Evolutionary conservation across 2,888 invertebrate genomes (phyloP), one percentile per base, ranked within the genome.

Genomic region (Ceratothoa steindachneri): DNA sequence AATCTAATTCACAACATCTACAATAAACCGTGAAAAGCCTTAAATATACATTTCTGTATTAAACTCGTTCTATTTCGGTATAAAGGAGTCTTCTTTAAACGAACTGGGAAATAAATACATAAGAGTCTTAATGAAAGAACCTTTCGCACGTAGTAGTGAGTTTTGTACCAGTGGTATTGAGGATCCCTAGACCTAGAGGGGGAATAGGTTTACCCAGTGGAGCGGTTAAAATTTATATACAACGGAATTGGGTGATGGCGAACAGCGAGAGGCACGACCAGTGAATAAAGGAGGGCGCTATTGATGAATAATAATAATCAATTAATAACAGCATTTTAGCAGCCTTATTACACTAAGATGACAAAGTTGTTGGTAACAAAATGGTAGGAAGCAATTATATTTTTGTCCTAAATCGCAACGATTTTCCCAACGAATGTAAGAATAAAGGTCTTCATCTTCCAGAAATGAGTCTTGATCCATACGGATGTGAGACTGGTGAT

Each of bases 111-210:
- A 60, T 60, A 60, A 24, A 60, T 60, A 60, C 24, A 51, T 51
- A 51, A n/a, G 19, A 24, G 27, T 24, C 19, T 60, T 24, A 24
- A 24, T 60, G 27, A 24, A 60, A 24, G 27, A 24, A 24, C 27
- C 12, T 24, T 24, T 60, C 19, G 19, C 22, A 24, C 27, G 60
- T 24, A 24, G 24, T 60, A n/a, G 27, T 60, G 60, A 60, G 60
- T 60, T 41, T 60, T 60, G 60, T 60, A 60, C 60, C 60, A 60
- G 24, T 41, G 41, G 60, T 60, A 60, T 60, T 60, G 60, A 60
- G 60, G 60, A 60, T 7, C 55, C 55, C 55, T 12, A 55, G 12
- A n/a, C 60, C 60, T 60, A 24, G 22, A 60, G 1, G 60, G 19
- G 60, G 60, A 24, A 24, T 60, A 60, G 60, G 60, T 41, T 5